A percentile compares a stretch with the other conserved stretches of the same genome.
Evolutionary conservation across 2,888 invertebrate genomes (phyloP).

Genomic region (Lasioglossum marginatum): DNA sequence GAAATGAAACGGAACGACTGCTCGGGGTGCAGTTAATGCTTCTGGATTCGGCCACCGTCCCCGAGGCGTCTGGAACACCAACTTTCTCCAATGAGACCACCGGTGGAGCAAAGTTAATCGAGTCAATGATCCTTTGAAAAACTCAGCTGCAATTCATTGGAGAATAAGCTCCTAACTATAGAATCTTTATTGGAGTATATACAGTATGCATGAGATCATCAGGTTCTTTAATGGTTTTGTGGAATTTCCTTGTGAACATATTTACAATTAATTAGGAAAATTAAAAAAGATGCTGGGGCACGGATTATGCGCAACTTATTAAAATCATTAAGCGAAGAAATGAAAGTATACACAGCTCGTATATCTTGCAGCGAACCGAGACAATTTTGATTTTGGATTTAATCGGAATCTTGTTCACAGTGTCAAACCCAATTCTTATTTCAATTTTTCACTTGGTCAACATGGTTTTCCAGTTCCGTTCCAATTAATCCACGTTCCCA

Average conservation of each 20-base stretch:
- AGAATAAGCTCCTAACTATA: not conserved
- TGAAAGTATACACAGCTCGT: not conserved
- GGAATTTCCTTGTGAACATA: not conserved
- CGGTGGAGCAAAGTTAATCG: not conserved
- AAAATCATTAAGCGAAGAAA: not conserved
- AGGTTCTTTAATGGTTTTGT: not conserved
- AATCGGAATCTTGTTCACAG: not conserved
- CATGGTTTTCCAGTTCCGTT: not conserved
- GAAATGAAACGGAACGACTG: conserved; percentile 80
- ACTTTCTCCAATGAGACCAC: not conserved
- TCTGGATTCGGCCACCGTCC: conserved; percentile 60
- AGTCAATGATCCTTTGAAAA: not conserved
- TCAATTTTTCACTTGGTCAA: not conserved
- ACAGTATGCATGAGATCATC: not conserved
- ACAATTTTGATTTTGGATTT: not conserved
- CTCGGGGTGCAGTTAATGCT: conserved; percentile 80
- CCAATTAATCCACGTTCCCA: not conserved
- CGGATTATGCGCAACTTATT: not conserved
- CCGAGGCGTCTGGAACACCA: not conserved
- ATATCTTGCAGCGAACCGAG: not conserved
- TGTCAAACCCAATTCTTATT: not conserved
- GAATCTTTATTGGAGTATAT: not conserved
- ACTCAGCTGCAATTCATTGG: not conserved
- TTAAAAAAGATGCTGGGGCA: not conserved
- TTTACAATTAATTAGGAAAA: not conserved